phyloP scores from a whole-genome alignment of 2,797 vertebrate species.

The Mus spretus region DNA sequence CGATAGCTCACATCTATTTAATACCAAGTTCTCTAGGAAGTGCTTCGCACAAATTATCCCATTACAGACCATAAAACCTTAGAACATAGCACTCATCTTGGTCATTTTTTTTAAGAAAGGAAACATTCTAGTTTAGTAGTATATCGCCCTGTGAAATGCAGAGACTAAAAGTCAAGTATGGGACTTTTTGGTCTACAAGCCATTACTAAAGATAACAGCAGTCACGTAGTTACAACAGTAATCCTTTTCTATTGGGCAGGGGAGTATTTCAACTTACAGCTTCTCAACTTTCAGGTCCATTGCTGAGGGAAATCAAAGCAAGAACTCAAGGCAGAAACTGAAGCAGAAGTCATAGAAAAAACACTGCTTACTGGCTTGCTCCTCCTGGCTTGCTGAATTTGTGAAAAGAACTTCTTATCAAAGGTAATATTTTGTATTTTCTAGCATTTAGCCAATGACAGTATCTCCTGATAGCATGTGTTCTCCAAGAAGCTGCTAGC shows the following conservation, averaged over 20 bases:
- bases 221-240: background rate
- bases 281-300: too few species aligned
- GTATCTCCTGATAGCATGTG: background rate
- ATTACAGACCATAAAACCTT: background rate
- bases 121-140: background rate
- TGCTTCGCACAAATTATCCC: background rate
- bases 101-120: background rate
- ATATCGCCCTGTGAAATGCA: background rate
- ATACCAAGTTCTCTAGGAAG: conserved; percentile 13
- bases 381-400: background rate
- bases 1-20: conserved; percentile 24
- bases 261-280: background rate
- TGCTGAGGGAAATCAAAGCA: background rate
- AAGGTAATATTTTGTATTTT: conserved; percentile 13
- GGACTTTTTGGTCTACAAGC: background rate
- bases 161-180: background rate
- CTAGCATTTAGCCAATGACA: background rate
- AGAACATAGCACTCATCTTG: background rate
- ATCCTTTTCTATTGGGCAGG: background rate
- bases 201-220: background rate
- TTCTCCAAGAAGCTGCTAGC: background rate
- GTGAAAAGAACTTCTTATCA: background rate
- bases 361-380: background rate
- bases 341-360: background rate
- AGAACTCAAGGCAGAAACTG: background rate